Percentiles rank a stretch among this genome's conserved stretches.
Conservation (phyloP, 2,113 vertebrate genomes). For the Athene cunicularia region DNA sequence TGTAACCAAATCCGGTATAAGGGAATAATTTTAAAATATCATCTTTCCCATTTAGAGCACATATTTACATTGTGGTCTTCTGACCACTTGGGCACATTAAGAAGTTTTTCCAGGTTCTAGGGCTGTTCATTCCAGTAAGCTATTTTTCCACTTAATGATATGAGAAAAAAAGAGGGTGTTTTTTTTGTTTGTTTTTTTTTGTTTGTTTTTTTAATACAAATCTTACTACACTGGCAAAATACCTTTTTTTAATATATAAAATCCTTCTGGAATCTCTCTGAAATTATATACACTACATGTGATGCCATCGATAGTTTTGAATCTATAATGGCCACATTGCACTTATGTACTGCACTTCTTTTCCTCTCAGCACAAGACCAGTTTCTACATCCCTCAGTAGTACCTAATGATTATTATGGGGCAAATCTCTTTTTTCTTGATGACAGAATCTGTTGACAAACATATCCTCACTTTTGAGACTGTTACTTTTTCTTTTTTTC, state of each 20-base stretch:
- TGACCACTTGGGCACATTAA: not conserved
- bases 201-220: not conserved
- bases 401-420: not conserved
- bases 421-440: conserved; percentile 12
- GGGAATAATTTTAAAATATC: not conserved
- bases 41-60: not conserved
- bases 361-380: not conserved
- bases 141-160: not conserved
- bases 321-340: not conserved
- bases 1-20: not conserved
- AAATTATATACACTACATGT: not conserved
- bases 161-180: not conserved
- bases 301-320: not conserved
- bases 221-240: not conserved
- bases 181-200: too few species aligned
- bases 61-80: conserved; percentile 7
- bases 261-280: not conserved
- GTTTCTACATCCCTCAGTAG: not conserved
- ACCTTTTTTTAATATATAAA: not conserved
- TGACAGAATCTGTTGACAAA: conserved; percentile 26
- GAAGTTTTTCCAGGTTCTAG: conserved; percentile 1
- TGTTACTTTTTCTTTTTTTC: not conserved
- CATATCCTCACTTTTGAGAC: not conserved
- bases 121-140: not conserved
- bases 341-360: not conserved